Conservation (phyloP, 2,797 vertebrate species). For the Chelon auratus region DNA sequence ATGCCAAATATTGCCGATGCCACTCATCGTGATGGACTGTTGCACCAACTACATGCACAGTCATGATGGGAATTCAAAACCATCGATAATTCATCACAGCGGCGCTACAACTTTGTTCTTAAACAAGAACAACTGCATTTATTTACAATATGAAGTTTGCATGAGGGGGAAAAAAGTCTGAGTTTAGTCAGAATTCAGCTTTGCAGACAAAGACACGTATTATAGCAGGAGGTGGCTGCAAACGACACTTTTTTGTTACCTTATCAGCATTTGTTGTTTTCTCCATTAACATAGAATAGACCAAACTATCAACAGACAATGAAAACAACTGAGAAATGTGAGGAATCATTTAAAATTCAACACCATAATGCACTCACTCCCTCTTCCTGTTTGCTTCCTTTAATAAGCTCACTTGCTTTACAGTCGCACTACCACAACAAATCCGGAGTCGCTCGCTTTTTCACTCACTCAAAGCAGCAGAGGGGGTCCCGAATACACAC, state of each 20-base stretch:
- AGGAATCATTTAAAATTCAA: neutral
- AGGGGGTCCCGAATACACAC: neutral
- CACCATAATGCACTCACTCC: neutral
- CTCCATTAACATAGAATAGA: neutral
- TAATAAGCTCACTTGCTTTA: neutral
- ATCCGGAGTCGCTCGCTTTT: neutral
- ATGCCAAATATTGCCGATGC: neutral
- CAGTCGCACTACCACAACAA: neutral
- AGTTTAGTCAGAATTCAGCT: neutral
- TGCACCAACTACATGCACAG: neutral
- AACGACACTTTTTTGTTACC: neutral
- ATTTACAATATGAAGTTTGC: neutral
- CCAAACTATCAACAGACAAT: neutral
- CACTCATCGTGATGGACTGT: neutral
- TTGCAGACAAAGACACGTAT: neutral
- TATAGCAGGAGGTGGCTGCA: neutral
- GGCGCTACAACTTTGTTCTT: neutral
- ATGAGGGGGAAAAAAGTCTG: neutral
- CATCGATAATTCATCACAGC: neutral
- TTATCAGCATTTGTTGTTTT: constrained; percentile 7
- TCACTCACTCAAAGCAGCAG: neutral
- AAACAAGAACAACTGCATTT: neutral
- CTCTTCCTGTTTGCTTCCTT: neutral
- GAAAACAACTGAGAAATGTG: neutral
- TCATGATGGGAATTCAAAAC: neutral